phyloP scores from a whole-genome alignment of 2,797 vertebrate species.

The Pseudochirops corinnae region DNA sequence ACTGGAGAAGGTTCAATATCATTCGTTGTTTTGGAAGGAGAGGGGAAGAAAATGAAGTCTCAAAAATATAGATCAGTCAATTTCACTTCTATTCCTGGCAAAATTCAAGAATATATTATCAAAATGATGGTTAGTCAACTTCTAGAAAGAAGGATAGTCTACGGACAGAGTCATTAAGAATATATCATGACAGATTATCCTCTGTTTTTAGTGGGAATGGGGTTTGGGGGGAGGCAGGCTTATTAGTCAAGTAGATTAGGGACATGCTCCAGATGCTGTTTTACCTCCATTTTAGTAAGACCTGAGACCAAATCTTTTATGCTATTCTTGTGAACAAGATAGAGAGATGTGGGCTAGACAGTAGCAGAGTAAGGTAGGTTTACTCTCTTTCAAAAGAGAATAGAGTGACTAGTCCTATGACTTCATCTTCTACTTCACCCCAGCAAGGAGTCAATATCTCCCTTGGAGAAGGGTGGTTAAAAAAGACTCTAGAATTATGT shows the following conservation, averaged over 20 bases:
- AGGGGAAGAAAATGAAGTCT: background rate
- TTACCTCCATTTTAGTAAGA: background rate
- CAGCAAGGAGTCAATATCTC: background rate
- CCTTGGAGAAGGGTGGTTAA: background rate
- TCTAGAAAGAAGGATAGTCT: background rate
- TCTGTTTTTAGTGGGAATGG: background rate
- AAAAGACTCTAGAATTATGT: background rate
- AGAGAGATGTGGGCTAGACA: background rate
- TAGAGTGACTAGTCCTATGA: background rate
- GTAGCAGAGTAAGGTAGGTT: background rate
- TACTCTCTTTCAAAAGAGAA: background rate
- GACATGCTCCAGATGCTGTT: background rate
- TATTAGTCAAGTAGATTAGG: background rate
- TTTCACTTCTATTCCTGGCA: background rate
- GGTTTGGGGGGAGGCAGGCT: background rate
- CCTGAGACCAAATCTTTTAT: background rate
- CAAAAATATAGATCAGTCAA: background rate
- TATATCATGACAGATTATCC: background rate
- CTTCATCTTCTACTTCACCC: background rate
- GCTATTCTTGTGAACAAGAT: background rate
- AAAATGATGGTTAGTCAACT: background rate
- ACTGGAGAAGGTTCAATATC: background rate
- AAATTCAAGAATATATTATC: background rate
- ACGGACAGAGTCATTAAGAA: background rate
- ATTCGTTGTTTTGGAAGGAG: background rate